Evolutionary conservation across 2,888 invertebrate species (phyloP).

Genomic region (Theristus sp.): DNA sequence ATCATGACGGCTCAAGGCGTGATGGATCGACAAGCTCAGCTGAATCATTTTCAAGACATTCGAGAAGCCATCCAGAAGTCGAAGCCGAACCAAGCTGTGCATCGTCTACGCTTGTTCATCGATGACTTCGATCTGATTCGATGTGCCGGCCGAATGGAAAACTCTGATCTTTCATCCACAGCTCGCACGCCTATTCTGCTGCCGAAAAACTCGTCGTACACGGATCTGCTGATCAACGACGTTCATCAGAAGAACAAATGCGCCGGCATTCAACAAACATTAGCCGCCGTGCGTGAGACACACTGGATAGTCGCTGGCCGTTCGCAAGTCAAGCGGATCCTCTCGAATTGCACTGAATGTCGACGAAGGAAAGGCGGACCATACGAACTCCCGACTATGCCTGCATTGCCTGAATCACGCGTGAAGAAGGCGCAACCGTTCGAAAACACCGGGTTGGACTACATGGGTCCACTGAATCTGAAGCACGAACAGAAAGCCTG

Average conservation of each 20-base stretch:
- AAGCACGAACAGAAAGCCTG: too few species aligned
- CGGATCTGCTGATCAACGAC: constrained; percentile 1
- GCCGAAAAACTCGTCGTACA: constrained; percentile 4
- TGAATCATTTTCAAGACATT: neutral
- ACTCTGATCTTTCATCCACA: too few species aligned
- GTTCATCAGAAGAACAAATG: constrained; percentile 1
- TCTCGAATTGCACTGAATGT: constrained; percentile 1
- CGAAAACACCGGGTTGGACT: too few species aligned
- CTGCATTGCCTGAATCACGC: too few species aligned
- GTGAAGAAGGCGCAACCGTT: too few species aligned
- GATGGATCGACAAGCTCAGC: neutral
- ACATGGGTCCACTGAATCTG: too few species aligned
- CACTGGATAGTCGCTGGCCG: constrained; percentile 6
- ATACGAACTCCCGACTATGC: constrained; percentile 3
- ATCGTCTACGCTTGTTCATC: too few species aligned
- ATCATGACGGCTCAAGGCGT: neutral
- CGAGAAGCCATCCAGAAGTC: too few species aligned
- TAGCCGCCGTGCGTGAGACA: neutral
- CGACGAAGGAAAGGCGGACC: constrained; percentile 3
- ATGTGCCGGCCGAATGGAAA: too few species aligned
- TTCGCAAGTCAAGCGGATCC: constrained; percentile 1
- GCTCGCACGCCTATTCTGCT: constrained; percentile 3
- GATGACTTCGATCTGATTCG: too few species aligned
- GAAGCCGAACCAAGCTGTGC: too few species aligned
- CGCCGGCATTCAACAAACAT: neutral